Percentiles rank a stretch among this genome's conserved stretches.
phyloP scores from a whole-genome alignment of 1,140 invertebrate species.

The Brachionus koreanus region DNA sequence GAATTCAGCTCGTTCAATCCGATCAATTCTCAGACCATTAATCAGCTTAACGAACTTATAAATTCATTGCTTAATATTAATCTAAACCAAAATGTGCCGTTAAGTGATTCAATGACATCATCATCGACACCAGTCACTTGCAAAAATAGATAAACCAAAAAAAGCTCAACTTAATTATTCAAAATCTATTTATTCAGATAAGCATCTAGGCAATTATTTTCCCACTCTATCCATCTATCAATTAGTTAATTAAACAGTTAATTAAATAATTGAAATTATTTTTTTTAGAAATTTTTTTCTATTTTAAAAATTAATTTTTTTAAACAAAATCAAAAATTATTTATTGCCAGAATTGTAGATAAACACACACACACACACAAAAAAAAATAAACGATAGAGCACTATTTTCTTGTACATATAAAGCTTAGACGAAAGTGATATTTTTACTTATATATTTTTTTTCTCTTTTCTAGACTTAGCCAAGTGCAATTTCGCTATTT shows the following conservation, averaged over 20 bases:
- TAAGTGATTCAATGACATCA: neutral
- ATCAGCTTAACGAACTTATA: constrained; percentile 24
- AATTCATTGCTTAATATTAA: constrained; percentile 2
- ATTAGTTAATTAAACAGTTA: neutral
- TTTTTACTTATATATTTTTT: neutral
- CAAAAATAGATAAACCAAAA: neutral
- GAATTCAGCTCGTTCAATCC: constrained; percentile 10
- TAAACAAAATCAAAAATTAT: neutral
- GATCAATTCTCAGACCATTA: neutral
- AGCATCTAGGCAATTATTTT: neutral
- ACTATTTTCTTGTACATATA: neutral
- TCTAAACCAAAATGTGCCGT: neutral
- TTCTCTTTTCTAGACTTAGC: neutral
- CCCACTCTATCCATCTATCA: neutral
- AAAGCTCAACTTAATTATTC: neutral
- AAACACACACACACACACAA: neutral
- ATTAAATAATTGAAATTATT: neutral
- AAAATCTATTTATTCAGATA: neutral
- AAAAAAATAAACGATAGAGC: neutral
- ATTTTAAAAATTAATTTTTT: neutral
- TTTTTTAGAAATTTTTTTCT: neutral
- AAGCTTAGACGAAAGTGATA: neutral
- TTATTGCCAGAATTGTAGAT: constrained; percentile 2
- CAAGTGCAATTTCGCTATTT: neutral
- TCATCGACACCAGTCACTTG: neutral